Evolutionary conservation across 2,113 vertebrate genomes (phyloP).

Genomic region (Cryptotis parvus): DNA sequence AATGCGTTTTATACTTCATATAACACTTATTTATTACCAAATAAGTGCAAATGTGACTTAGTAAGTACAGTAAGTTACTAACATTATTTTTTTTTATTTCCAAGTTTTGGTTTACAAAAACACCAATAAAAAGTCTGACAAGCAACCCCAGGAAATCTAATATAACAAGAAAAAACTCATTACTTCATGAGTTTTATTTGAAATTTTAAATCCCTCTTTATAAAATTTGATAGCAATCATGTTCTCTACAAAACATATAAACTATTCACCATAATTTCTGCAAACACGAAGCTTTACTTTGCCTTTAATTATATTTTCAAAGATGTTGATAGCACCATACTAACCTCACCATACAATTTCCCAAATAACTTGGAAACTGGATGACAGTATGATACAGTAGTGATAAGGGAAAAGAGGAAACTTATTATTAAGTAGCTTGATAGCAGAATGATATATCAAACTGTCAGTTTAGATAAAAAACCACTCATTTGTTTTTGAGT

Average conservation of each 20-base stretch:
- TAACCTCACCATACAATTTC: conserved; percentile 26
- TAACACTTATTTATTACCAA: conserved; percentile 12
- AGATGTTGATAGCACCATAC: conserved; percentile 18
- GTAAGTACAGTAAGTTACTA: conserved; percentile 11
- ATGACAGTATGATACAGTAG: conserved; percentile 34
- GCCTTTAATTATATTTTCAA: conserved; percentile 19
- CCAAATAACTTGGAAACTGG: conserved; percentile 66
- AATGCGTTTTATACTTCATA: background rate
- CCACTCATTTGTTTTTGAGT: conserved; percentile 63
- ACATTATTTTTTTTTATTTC: conserved; percentile 21
- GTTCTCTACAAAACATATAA: conserved; percentile 31
- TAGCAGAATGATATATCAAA: conserved; percentile 79
- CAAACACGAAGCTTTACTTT: background rate
- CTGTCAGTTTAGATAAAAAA: conserved; percentile 65
- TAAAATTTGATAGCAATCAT: conserved; percentile 6
- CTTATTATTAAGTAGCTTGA: conserved; percentile 68
- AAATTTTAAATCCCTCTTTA: conserved; percentile 62
- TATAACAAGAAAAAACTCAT: conserved; percentile 50
- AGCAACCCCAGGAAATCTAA: conserved; percentile 16
- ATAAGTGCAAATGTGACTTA: background rate
- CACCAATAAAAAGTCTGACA: conserved; percentile 41
- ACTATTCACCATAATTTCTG: background rate
- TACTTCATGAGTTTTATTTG: conserved; percentile 67
- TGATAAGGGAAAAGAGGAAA: conserved; percentile 66
- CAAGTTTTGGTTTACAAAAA: conserved; percentile 33